phyloP scores from a whole-genome alignment of 2,113 vertebrate species.

The Falcunculus frontatus region DNA sequence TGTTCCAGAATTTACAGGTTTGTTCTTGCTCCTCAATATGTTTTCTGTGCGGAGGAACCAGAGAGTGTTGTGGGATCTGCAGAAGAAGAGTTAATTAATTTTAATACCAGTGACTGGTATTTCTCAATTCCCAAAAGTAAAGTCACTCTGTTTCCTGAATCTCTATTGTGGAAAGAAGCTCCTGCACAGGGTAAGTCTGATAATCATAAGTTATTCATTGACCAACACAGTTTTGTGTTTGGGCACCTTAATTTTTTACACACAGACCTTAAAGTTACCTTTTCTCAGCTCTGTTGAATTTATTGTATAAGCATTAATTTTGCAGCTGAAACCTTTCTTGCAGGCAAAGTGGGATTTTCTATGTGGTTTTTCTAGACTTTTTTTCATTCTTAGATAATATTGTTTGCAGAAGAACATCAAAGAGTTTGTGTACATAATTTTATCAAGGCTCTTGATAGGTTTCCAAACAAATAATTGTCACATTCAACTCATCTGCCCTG shows the following conservation, averaged over 20 bases:
- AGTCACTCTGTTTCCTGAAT: constrained; percentile 59
- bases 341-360: constrained; percentile 32
- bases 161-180: constrained; percentile 63
- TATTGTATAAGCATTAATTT: constrained; percentile 54
- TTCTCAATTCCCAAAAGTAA: constrained; percentile 65
- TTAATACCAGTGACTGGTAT: constrained; percentile 64
- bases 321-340: constrained; percentile 61
- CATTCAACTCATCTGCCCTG: neutral
- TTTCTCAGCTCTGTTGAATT: constrained; percentile 54
- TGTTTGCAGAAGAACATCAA: neutral
- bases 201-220: constrained; percentile 54
- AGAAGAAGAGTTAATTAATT: constrained; percentile 22
- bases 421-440: neutral
- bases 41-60: constrained; percentile 35
- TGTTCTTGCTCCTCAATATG: neutral
- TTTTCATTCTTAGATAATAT: neutral
- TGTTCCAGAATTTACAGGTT: neutral
- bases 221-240: constrained; percentile 68
- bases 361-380: neutral
- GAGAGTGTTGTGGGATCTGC: neutral
- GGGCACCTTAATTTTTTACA: constrained; percentile 66
- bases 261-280: constrained; percentile 58
- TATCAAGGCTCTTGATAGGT: neutral
- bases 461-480: neutral
- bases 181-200: constrained; percentile 27